phyloP scores from a whole-genome alignment of 2,888 invertebrate genomes.

The Yponomeuta cagnagella region DNA sequence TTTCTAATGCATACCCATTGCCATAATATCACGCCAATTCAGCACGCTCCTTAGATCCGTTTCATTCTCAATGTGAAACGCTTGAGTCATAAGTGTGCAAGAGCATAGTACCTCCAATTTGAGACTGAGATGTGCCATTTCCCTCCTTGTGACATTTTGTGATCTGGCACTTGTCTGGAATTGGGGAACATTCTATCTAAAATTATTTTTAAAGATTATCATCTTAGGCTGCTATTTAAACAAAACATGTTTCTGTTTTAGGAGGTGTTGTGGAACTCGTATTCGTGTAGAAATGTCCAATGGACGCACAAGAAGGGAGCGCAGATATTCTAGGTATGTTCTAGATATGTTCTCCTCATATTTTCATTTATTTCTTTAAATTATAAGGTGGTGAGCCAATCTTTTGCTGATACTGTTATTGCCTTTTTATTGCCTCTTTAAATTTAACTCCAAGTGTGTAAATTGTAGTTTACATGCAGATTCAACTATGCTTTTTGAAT shows the following conservation, averaged over 20 bases:
- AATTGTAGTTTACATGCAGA: not conserved
- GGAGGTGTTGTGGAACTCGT: slow-evolving; percentile 91
- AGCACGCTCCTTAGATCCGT: slow-evolving; percentile 74
- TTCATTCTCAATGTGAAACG: slow-evolving; percentile 64
- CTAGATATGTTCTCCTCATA: slow-evolving; percentile 7
- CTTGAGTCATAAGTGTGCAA: slow-evolving; percentile 76
- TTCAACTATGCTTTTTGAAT: not conserved
- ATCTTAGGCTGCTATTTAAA: not conserved
- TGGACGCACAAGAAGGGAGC: slow-evolving; percentile 85
- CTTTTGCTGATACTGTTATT: not conserved
- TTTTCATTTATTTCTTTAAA: slow-evolving; percentile 18
- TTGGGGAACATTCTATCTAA: slow-evolving; percentile 55
- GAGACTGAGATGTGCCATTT: slow-evolving; percentile 49
- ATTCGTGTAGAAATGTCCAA: slow-evolving; percentile 96
- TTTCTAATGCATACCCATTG: not conserved
- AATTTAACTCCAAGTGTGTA: not conserved
- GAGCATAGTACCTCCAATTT: slow-evolving; percentile 61
- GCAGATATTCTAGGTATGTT: slow-evolving; percentile 59
- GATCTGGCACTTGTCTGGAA: slow-evolving; percentile 46
- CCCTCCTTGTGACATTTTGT: slow-evolving; percentile 12
- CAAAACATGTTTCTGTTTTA: slow-evolving; percentile 35
- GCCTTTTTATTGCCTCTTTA: not conserved
- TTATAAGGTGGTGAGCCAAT: slow-evolving; percentile 3
- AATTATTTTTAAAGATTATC: not conserved
- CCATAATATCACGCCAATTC: not conserved